phyloP scores from a whole-genome alignment of 2,888 invertebrate species.

The Drosophila incognita region DNA sequence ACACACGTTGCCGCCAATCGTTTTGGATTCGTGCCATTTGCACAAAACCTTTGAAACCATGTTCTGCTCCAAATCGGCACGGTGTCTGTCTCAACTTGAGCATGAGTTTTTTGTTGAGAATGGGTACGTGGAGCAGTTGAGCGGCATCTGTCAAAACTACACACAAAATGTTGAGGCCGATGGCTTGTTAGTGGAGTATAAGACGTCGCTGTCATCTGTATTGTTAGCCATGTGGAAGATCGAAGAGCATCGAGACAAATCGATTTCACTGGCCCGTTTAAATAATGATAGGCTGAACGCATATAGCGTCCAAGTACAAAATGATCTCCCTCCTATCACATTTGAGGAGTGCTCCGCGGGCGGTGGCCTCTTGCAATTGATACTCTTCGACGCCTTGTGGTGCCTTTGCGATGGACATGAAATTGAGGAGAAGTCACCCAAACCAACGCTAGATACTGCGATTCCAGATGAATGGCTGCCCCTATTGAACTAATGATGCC shows the following conservation, averaged over 20 bases:
- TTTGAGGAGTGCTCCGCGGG: conserved; percentile 45
- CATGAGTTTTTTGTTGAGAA: conserved; percentile 2
- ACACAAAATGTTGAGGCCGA: conserved; percentile 28
- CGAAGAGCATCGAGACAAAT: conserved; percentile 30
- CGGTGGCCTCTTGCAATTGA: conserved; percentile 37
- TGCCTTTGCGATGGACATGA: conserved; percentile 33
- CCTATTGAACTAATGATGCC: conserved; percentile 15
- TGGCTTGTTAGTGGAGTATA: conserved; percentile 17
- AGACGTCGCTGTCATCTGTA: conserved; percentile 20
- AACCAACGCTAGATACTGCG: conserved; percentile 2
- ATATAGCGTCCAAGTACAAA: conserved; percentile 37
- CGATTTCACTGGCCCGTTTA: conserved; percentile 29
- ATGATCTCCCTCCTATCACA: conserved; percentile 42
- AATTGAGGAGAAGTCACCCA: conserved; percentile 21
- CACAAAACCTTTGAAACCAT: conserved; percentile 24
- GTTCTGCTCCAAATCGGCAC: conserved; percentile 34
- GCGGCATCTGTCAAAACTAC: not conserved
- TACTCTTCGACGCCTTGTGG: conserved; percentile 48
- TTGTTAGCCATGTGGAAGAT: conserved; percentile 43
- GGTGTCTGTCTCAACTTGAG: conserved; percentile 19
- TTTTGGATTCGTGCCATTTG: conserved; percentile 34
- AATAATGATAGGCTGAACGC: conserved; percentile 35
- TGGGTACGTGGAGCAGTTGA: conserved; percentile 18
- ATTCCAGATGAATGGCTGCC: conserved; percentile 40
- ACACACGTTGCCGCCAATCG: conserved; percentile 21